Evolutionary conservation across 2,113 vertebrate species (phyloP).

Genomic region (Actinemys pallida): DNA sequence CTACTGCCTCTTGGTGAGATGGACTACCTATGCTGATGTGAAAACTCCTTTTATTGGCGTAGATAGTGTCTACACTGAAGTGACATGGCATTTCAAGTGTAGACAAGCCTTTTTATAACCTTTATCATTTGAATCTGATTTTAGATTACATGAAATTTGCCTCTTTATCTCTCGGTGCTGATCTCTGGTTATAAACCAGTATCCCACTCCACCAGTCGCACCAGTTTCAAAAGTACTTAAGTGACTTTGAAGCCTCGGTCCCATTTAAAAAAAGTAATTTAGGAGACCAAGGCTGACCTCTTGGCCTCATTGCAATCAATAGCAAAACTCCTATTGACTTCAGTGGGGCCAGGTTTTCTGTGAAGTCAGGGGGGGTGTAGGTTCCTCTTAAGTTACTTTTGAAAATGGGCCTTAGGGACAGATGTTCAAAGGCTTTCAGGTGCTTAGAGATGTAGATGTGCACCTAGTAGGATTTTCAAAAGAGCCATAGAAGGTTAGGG

Average conservation of each 20-base stretch:
- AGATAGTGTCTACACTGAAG: no score
- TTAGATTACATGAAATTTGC: no score
- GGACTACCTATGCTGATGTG: no score
- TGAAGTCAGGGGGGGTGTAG: neutral
- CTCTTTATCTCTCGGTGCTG: no score
- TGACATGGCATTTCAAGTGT: no score
- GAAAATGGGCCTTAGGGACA: neutral
- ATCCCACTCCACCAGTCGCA: no score
- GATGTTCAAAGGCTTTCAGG: neutral
- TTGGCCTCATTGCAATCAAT: neutral
- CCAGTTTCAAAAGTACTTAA: no score
- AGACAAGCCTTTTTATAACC: no score
- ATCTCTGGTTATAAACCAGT: no score
- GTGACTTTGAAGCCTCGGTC: neutral
- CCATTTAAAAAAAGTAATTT: neutral
- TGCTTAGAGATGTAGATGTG: neutral
- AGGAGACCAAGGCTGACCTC: neutral
- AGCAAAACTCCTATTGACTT: neutral
- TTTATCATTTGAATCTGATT: no score
- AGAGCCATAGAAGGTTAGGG: neutral
- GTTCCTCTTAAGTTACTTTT: neutral
- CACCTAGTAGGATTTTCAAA: neutral
- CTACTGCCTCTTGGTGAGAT: no score
- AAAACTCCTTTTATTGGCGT: no score
- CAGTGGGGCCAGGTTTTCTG: neutral